Percentiles rank a stretch among this genome's conserved stretches.
These are phyloP conservation scores for Oceanodroma tethys DNA, from an alignment of 2,113 vertebrate species.

Conservation along the genomic window DNA sequence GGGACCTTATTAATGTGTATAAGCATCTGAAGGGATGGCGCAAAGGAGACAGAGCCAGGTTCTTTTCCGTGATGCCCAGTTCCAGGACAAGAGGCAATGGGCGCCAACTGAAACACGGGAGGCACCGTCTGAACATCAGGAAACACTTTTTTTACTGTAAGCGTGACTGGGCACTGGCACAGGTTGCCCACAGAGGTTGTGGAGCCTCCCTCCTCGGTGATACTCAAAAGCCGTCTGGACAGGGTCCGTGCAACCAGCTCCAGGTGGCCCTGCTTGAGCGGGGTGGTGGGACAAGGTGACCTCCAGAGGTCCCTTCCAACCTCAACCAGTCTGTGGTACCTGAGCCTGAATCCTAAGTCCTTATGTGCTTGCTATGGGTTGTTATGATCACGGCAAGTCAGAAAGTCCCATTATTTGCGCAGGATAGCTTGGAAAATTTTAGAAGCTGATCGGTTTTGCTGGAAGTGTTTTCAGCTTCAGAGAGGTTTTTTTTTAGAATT, in stretches of 20 bases:
- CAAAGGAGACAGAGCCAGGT: background rate
- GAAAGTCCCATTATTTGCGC: background rate
- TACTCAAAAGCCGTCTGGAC: background rate
- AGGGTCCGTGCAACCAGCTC: background rate
- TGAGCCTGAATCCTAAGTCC: background rate
- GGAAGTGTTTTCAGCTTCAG: background rate
- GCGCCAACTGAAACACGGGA: background rate
- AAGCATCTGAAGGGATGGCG: background rate
- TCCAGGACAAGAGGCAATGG: background rate
- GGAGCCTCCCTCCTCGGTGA: background rate
- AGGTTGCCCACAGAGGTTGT: background rate
- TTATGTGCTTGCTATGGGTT: fast-evolving
- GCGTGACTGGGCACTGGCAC: background rate
- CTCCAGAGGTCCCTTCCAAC: background rate
- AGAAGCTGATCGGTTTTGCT: background rate
- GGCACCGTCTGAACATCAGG: background rate
- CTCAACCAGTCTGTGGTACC: background rate
- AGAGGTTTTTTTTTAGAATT: background rate
- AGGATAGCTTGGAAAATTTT: background rate
- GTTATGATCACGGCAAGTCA: background rate
- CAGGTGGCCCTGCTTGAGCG: background rate
- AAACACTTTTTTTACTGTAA: background rate
- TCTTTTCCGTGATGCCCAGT: background rate
- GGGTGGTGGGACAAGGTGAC: too few relatives aligned
- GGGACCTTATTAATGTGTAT: background rate